Evolutionary conservation across 2,888 invertebrate genomes (phyloP).

Genomic region (Taenaris catops): DNA sequence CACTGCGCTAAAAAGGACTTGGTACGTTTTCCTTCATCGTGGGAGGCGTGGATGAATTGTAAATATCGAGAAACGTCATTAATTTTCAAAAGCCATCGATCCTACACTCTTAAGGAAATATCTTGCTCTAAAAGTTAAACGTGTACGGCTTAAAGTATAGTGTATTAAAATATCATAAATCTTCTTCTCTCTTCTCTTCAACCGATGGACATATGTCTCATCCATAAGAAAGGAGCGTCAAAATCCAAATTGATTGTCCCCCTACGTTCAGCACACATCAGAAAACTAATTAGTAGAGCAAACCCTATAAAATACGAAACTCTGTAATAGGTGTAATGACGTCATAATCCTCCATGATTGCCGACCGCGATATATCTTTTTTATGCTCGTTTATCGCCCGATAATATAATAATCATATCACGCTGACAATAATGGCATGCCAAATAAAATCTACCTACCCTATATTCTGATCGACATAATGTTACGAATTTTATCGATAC

Average conservation of each 20-base stretch:
- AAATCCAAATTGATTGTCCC: constrained; percentile 34
- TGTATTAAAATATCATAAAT: too few relatives aligned
- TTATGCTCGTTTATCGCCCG: constrained; percentile 73
- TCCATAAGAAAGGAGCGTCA: too few relatives aligned
- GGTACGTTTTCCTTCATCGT: too few relatives aligned
- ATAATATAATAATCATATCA: constrained; percentile 78
- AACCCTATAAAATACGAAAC: constrained; percentile 65
- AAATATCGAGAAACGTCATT: too few relatives aligned
- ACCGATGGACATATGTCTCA: too few relatives aligned
- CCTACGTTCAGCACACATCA: constrained; percentile 29
- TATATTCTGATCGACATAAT: constrained; percentile 41
- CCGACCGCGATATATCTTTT: constrained; percentile 67
- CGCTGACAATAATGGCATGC: constrained; percentile 74
- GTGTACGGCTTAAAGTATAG: too few relatives aligned
- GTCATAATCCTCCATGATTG: constrained; percentile 67
- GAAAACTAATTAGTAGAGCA: constrained; percentile 49
- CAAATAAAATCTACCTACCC: constrained; percentile 76
- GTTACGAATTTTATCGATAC: constrained; percentile 32
- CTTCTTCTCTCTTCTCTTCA: too few relatives aligned
- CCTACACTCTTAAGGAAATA: too few relatives aligned
- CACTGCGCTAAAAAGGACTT: too few relatives aligned
- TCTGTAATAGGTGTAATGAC: constrained; percentile 47
- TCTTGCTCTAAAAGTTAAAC: too few relatives aligned
- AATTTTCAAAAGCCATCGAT: too few relatives aligned
- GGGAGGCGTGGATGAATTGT: too few relatives aligned